Evolutionary conservation across 92 coral and sea anemone genomes (phyloP), one percentile per base, ranked within the genome.

Genomic region (Zoanthus solanderi): DNA sequence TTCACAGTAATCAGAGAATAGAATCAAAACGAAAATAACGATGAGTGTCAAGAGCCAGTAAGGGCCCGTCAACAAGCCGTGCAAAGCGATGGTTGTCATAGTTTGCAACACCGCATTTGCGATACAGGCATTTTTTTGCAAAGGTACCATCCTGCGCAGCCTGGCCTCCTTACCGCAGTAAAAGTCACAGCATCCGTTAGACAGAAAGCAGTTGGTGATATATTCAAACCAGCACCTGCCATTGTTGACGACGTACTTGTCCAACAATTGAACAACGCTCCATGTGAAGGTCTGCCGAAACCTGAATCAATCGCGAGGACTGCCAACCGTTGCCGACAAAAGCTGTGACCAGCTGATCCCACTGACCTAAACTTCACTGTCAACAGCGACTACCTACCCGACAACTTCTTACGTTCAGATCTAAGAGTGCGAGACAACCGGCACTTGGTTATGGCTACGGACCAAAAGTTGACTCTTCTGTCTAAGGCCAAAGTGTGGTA

Each of bases 151-250:
- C 42, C 48, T 9, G 86, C 30, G 8, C 9, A 13, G 18, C 18
- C 72, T 81, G 60, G 86, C 16, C 69, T 16, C n/a, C 71, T 61
- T 1, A 67, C 72, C 10, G 56, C 85, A 12, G 14, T 29, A 18
- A 80, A 18, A 57, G 63, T 80, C 16, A 13, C n/a, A 5, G 85
- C 74, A 57, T 13, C 46, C 9, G 74, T 58, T 6, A 80, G 15
- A 57, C 73, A 37, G 58, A 18, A 53, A 15, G 74, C 73, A 7
- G n/a, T 9, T 15, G 1, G 7, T 17, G 47, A 79, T 9, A 46
- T 79, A 5, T 57, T 79, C n/a, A 79, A 29, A 28, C 71, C 84
- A 3, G 69, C 65, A 61, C 31, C 65, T 13, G 83, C 83, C 5
- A 46, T 57, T 12, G 63, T 57, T 57, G 3, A 57, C 63, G 17